Base-by-base conservation (phyloP, 2,113 vertebrate genomes). In the Nannospalax galili region DNA sequence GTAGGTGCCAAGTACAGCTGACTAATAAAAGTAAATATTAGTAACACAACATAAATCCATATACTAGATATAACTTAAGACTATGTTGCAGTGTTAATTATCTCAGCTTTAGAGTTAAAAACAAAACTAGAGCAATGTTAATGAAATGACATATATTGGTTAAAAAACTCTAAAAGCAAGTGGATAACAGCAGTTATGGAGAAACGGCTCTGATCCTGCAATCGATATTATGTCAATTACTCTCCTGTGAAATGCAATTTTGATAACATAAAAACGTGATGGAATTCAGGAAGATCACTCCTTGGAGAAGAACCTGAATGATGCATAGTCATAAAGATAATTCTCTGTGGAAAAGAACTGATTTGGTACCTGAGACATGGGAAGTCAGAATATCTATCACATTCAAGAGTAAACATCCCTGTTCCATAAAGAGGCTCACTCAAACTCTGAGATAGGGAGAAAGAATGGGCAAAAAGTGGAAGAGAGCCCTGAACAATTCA, bases 241-340 rank as follows among this genome's bases (percentile, higher is more conserved):
- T 94, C 73, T 80, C 78, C 40, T 72, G 69, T 79, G 17, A 92
- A 82, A 86, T 79, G 35, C 77, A 87, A 96, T 86, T 90, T 91
- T 93, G 64, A 89, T 75, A 69, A 32, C 20, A 87, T 48, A 70
- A n/a, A 85, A 93, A 95, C 10, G 56, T 52, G 26, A 58, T 74
- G n/a, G 45, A 52, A 56, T 73, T 82, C 40, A 86, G 52, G 78
- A 92, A 56, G 52, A 84, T n/a, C 32, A 32, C 26, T 72, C 88
- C 72, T 79, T 22, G 0, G 60, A 94, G 72, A 60, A 85, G 77
- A 14, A 35, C 48, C 70, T 32, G 22, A 56, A 14, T 73, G 84
- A 77, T 5, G 16, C 67, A 80, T 32, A 69, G 17, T 67, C 37
- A 45, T 22, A 72, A 60, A 90, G 20, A 73, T 22, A 19, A 56